Base-by-base conservation (phyloP, 2,113 vertebrate genomes). In the Fregetta grallaria region DNA sequence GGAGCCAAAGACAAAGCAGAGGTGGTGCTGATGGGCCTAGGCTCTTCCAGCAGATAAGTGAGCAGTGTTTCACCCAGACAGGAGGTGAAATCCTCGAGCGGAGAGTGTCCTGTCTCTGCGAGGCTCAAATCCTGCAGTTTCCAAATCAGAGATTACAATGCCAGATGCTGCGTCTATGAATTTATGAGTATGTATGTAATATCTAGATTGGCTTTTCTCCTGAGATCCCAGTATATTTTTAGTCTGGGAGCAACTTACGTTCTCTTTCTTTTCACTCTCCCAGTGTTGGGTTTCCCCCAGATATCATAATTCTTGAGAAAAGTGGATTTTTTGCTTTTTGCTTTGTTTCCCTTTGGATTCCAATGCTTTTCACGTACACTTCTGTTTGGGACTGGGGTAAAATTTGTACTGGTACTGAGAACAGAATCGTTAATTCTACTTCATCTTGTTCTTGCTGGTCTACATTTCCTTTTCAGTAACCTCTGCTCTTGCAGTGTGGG, bases 41-140 rank as follows among this genome's bases (percentile, higher is more conserved):
- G 63, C 42, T 94, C 45, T 66, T 36, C 18, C 50, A 70, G 59
- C 34, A 80, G 53, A 2, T 21, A 9, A 20, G 13, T 10, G 40
- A 38, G 44, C 36, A 25, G 38, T 26, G 47, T 10, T 34, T 75
- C 38, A 22, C 25, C 21, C 3, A 15, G 50, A 17, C 22, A 62
- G 63, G 38, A 86, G 15, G 23, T 15, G 40, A 75, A 65, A 52
- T 29, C 29, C 78, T 90, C 52, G 14, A 10, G 17, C 3, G 4
- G 44, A 36, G 45, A 17, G 14, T 5, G 27, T 59, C 56, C 68
- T 82, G 29, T 11, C 30, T 73, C 8, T 42, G 59, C 0, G 0
- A 55, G 62, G 62, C 79, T 79, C 25, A 13, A 30, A 29, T n/a
- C 34, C 34, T 61, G 49, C 12, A 8, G 16, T 61, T 73, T 79